Base-by-base conservation (phyloP, 1,140 invertebrate species). In the Listronotus bonariensis region DNA sequence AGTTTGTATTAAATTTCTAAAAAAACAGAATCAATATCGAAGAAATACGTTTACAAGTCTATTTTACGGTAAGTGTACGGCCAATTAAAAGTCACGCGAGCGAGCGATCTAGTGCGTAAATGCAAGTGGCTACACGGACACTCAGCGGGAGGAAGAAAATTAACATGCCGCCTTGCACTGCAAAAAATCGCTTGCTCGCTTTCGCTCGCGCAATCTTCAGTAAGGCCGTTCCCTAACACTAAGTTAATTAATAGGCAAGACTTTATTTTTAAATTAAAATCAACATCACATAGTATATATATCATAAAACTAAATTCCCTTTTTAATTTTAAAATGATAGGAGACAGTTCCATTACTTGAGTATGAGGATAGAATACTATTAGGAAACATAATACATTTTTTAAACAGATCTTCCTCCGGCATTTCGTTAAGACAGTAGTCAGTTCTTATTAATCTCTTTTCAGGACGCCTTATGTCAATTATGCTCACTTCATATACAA, bases 351-450 rank as follows among this genome's bases (percentile, higher is more conserved):
- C 73, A 64, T 69, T 67, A 65, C 43, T 67, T n/a, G 68, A 63
- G 56, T 73, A 74, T 9, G 68, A 70, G 18, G 67, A 64, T 15
- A 74, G 41, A 12, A 70, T 68, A 55, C 54, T 71, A 36, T 71
- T 73, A 6, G 71, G 73, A 45, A 74, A 65, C 52, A 68, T 64
- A 20, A 72, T 67, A 49, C 71, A 73, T 58, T 67, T 69, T 54
- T 73, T 73, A 60, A 74, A 72, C 48, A 74, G 48, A 18, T 72
- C 70, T 17, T 73, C 71, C 41, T 62, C 57, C 32, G 65, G 64
- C 34, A 69, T 72, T 55, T 73, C 67, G 48, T 68, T 71, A 14
- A 73, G 65, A 63, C 73, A 74, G 12, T 73, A 60, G 63, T 74
- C 71, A 10, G 67, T 68, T 20, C 68, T 60, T 14, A 72, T 73